These are phyloP conservation scores for Nemotelus nigrinus DNA, from an alignment of 2,888 invertebrate genomes.

Conservation along the genomic window DNA sequence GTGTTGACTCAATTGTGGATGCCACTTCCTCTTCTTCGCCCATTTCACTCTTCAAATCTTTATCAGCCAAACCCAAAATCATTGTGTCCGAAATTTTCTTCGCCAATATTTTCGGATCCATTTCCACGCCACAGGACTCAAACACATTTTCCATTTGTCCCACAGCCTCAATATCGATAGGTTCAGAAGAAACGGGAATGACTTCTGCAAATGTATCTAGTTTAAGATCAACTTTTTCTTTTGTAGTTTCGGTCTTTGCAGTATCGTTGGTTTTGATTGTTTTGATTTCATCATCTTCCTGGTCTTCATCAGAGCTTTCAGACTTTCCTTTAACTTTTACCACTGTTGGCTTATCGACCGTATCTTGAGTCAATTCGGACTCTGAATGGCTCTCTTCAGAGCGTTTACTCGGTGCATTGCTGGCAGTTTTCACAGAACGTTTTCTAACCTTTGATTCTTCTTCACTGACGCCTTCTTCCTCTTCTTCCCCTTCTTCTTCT, in stretches of 20 bases:
- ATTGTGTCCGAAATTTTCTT: slow-evolving; percentile 47
- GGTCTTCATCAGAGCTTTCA: background rate
- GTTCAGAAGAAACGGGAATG: background rate
- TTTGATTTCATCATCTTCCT: background rate
- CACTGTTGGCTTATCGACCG: too few relatives aligned
- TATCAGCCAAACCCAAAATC: slow-evolving; percentile 49
- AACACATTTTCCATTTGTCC: slow-evolving; percentile 46
- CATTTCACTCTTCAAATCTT: background rate
- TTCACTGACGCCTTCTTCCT: background rate
- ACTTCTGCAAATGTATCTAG: background rate
- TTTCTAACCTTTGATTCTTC: background rate
- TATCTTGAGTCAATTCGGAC: too few relatives aligned
- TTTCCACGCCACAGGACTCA: slow-evolving; percentile 47
- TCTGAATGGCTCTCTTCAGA: background rate
- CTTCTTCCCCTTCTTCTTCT: background rate
- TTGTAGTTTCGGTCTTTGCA: background rate
- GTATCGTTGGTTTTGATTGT: background rate
- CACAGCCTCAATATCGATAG: background rate
- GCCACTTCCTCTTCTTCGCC: background rate
- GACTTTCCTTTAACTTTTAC: background rate
- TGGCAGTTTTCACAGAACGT: background rate
- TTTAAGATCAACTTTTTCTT: background rate
- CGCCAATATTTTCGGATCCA: slow-evolving; percentile 44
- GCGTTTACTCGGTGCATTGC: background rate
- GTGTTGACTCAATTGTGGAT: slow-evolving; percentile 14